phyloP scores from a whole-genome alignment of 2,888 invertebrate genomes.

The Torymus aiolomorphi region DNA sequence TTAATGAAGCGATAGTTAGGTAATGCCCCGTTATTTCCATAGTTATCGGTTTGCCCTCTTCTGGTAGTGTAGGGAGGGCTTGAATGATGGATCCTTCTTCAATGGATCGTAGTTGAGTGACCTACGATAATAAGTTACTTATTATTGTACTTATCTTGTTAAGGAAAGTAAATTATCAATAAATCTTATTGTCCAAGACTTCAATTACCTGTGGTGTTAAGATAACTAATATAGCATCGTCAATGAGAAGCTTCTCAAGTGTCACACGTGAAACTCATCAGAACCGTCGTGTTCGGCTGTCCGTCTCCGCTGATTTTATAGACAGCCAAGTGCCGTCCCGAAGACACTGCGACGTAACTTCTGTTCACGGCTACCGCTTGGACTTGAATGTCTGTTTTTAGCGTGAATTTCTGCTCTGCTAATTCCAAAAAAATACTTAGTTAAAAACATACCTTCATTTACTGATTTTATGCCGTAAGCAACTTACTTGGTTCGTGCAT shows the following conservation, averaged over 20 bases:
- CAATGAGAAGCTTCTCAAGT: slow-evolving; percentile 84
- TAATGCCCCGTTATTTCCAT: slow-evolving; percentile 89
- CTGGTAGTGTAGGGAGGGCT: slow-evolving; percentile 77
- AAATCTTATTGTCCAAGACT: neutral
- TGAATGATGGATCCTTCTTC: slow-evolving; percentile 83
- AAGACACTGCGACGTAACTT: slow-evolving; percentile 87
- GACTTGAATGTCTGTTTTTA: slow-evolving; percentile 85
- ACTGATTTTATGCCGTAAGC: too few relatives aligned
- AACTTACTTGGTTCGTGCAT: slow-evolving; percentile 57
- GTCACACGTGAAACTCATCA: slow-evolving; percentile 85
- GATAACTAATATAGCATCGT: slow-evolving; percentile 84
- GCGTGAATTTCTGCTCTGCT: slow-evolving; percentile 75
- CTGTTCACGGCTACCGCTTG: slow-evolving; percentile 86
- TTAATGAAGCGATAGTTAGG: slow-evolving; percentile 90
- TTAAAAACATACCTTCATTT: too few relatives aligned
- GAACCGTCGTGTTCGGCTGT: slow-evolving; percentile 77
- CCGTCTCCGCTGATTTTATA: slow-evolving; percentile 77
- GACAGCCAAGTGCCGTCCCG: slow-evolving; percentile 82
- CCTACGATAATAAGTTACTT: slow-evolving; percentile 68
- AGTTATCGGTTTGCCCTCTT: slow-evolving; percentile 91
- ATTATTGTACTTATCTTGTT: neutral
- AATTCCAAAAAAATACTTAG: slow-evolving; percentile 37
- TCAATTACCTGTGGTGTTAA: slow-evolving; percentile 75
- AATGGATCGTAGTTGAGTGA: slow-evolving; percentile 79
- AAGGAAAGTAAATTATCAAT: neutral